Evolutionary conservation across 2,888 invertebrate genomes (phyloP).

Genomic region (Himalopsyche japonica): DNA sequence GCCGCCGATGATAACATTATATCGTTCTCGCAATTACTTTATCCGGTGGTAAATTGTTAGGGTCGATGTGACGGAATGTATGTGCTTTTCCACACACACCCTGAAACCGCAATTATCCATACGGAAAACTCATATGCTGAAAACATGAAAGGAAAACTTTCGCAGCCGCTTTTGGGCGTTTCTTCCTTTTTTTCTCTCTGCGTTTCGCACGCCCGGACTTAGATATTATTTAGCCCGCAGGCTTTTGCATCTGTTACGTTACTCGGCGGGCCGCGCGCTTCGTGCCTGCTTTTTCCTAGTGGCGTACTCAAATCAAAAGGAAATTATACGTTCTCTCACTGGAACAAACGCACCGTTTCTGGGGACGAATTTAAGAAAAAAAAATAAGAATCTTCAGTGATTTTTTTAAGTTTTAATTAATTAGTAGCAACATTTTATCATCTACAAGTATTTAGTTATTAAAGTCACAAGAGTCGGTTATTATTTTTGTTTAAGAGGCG

Average conservation of each 20-base stretch:
- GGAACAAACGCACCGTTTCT: no score
- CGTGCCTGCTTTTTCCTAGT: neutral
- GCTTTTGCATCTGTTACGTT: neutral
- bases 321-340: no score
- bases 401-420: no score
- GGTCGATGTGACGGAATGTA: neutral
- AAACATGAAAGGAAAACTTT: neutral
- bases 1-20: no score
- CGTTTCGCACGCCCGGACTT: neutral
- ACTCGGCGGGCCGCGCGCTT: neutral
- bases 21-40: no score
- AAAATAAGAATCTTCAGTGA: no score
- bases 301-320: neutral
- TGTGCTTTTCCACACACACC: neutral
- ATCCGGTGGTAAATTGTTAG: no score
- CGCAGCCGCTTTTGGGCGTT: neutral
- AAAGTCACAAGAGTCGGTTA: no score
- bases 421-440: no score
- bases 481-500: no score
- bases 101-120: neutral
- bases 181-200: neutral
- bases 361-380: no score
- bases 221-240: neutral
- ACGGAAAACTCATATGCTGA: conserved; percentile 1
- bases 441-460: no score